These are phyloP conservation scores for Poeciliopsis turneri DNA, from an alignment of 2,797 vertebrate genomes.

Conservation along the genomic window DNA sequence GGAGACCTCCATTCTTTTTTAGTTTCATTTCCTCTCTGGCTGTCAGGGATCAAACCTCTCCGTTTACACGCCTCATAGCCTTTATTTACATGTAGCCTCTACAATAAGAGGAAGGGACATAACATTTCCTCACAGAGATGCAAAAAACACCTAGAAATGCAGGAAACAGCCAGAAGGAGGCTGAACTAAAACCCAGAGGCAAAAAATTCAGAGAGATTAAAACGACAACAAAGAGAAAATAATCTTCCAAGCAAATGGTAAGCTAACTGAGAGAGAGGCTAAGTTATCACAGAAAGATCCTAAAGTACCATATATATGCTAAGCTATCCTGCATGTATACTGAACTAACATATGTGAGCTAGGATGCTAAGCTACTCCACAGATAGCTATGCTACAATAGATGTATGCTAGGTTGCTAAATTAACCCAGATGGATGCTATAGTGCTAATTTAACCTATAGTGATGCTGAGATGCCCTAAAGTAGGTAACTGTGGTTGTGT, in stretches of 20 bases:
- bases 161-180: neutral
- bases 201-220: neutral
- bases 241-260: neutral
- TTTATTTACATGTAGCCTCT: neutral
- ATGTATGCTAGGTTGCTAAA: too few species aligned
- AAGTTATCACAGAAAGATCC: neutral
- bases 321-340: too few species aligned
- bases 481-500: too few species aligned
- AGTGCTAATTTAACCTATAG: too few species aligned
- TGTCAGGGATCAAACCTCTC: neutral
- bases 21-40: too few species aligned
- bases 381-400: too few species aligned
- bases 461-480: too few species aligned
- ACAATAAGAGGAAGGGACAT: neutral
- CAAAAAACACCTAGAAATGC: neutral
- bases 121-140: neutral
- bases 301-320: neutral
- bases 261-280: neutral
- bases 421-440: too few species aligned
- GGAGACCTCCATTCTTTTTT: neutral
- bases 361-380: too few species aligned
- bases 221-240: neutral
- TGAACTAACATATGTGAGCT: too few species aligned
- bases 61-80: neutral
- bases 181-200: neutral